Evolutionary conservation across 2,113 vertebrate genomes (phyloP).

Genomic region (Nothobranchius kuhntae): DNA sequence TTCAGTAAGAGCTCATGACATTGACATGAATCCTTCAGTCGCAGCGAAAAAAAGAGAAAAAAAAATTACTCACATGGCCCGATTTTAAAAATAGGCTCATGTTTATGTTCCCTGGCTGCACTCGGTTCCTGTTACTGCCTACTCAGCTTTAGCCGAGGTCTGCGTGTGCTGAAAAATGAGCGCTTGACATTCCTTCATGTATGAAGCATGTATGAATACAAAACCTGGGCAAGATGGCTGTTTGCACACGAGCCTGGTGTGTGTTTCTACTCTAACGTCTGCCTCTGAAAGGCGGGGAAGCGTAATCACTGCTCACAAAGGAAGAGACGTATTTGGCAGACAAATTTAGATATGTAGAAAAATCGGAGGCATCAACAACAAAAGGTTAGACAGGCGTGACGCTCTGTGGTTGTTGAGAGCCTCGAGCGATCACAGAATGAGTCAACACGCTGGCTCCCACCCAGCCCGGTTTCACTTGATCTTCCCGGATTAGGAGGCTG

Average conservation of each 20-base stretch:
- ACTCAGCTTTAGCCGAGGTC: slow-evolving; percentile 30
- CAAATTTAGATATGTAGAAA: slow-evolving; percentile 6
- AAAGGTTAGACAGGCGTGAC: slow-evolving; percentile 31
- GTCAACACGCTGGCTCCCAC: slow-evolving; percentile 42
- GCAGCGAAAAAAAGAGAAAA: slow-evolving; percentile 5
- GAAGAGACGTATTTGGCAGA: slow-evolving; percentile 2
- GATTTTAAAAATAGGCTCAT: slow-evolving; percentile 42
- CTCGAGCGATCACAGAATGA: slow-evolving; percentile 35
- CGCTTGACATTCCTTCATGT: not conserved
- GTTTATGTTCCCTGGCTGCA: slow-evolving; percentile 32
- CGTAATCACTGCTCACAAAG: not conserved
- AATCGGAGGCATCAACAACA: slow-evolving; percentile 6
- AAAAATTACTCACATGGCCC: slow-evolving; percentile 35
- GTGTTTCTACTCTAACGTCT: not conserved
- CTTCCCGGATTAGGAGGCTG: slow-evolving; percentile 57
- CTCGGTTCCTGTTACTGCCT: slow-evolving; percentile 41
- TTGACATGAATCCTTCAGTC: slow-evolving; percentile 27
- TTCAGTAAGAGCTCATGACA: slow-evolving; percentile 16
- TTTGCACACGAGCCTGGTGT: slow-evolving; percentile 26
- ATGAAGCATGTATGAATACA: slow-evolving; percentile 17
- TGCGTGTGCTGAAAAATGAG: slow-evolving; percentile 23
- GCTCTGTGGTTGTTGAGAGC: slow-evolving; percentile 14
- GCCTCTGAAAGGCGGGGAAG: not conserved
- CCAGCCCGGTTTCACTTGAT: slow-evolving; percentile 50
- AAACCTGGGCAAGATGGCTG: slow-evolving; percentile 35